These are phyloP conservation scores for Forbesichthys agassizii DNA, from an alignment of 2,113 vertebrate species.

Conservation along the genomic window DNA sequence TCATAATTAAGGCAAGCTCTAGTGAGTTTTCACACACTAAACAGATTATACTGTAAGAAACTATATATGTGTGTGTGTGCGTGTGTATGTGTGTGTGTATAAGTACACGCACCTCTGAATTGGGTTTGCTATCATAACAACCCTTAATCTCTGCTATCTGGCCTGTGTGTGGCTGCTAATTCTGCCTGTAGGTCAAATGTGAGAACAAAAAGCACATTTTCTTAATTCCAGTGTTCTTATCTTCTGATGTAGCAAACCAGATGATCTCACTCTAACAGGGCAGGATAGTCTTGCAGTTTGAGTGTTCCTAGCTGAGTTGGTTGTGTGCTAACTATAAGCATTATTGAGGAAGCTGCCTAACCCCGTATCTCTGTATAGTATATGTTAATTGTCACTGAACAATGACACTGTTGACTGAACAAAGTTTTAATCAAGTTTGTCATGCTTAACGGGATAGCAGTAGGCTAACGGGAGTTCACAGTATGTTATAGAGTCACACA, in stretches of 20 bases:
- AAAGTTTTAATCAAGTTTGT: too few relatives aligned
- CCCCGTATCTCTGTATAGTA: too few relatives aligned
- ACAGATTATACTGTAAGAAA: conserved; percentile 23
- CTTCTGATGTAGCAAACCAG: conserved; percentile 34
- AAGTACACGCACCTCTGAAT: neutral
- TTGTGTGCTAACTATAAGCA: neutral
- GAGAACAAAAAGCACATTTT: conserved; percentile 43
- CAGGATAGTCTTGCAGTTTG: neutral
- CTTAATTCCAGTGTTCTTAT: conserved; percentile 36
- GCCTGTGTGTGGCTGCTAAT: conserved; percentile 36
- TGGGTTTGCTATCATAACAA: neutral
- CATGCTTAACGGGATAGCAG: too few relatives aligned
- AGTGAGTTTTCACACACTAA: conserved; percentile 32
- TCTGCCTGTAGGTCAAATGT: conserved; percentile 25
- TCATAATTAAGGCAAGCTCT: conserved; percentile 38
- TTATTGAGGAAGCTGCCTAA: neutral
- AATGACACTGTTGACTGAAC: too few relatives aligned
- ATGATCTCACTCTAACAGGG: too few relatives aligned
- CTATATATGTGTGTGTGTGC: conserved; percentile 4
- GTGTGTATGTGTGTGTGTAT: neutral
- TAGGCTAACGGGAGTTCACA: too few relatives aligned
- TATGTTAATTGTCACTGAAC: too few relatives aligned
- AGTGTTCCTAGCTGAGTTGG: conserved; percentile 20
- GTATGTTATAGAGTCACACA: too few relatives aligned
- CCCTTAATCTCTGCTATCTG: neutral